phyloP scores from a whole-genome alignment of 2,797 vertebrate genomes.

The Myotis pilosus region DNA sequence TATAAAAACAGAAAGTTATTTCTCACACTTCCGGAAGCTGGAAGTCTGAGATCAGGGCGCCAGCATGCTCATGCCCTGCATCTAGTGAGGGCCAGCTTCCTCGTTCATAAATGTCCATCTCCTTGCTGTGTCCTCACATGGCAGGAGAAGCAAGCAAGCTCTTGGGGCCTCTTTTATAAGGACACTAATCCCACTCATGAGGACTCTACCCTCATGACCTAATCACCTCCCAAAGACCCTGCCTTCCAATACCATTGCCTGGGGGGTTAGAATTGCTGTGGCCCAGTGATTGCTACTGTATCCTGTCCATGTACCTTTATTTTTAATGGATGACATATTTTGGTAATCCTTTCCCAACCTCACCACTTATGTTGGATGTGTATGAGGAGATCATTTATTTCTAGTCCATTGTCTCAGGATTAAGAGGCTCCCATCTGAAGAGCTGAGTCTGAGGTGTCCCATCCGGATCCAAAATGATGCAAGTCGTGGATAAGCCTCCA shows the following conservation, averaged over 20 bases:
- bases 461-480: not conserved
- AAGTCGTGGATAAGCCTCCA: not conserved
- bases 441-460: not conserved
- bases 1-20: not conserved
- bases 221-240: not conserved
- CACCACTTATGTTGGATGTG: not conserved
- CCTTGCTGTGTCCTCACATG: not conserved
- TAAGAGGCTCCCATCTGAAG: not conserved
- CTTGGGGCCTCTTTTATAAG: not conserved
- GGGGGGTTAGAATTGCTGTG: not conserved
- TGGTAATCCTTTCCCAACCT: not conserved
- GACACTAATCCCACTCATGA: not conserved
- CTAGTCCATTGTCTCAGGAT: not conserved
- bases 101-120: not conserved
- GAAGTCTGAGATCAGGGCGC: not conserved
- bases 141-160: not conserved
- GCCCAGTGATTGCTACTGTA: not conserved
- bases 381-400: not conserved
- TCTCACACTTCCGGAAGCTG: not conserved
- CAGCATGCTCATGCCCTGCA: not conserved
- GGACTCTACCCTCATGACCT: not conserved
- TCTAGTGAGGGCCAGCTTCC: not conserved
- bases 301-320: not conserved
- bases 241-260: not conserved
- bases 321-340: not conserved